Conservation (phyloP, 2,113 vertebrate species). For the Alethe castanea region DNA sequence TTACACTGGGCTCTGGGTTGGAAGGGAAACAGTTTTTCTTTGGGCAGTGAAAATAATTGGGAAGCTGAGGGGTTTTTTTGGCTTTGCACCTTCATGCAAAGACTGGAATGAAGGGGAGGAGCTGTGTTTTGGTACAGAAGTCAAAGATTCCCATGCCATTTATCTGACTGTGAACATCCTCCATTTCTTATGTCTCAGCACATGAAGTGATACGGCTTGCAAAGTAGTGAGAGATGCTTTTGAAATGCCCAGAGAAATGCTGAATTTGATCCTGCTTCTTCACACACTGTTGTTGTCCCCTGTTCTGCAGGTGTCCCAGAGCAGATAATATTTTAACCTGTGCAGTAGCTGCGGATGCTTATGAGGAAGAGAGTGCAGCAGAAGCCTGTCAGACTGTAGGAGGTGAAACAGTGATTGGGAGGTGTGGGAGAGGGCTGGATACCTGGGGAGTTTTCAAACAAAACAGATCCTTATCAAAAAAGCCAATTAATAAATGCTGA, state of each 20-base stretch:
- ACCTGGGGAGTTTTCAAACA: slow-evolving; percentile 52
- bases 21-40: not conserved
- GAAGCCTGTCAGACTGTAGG: not conserved
- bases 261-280: not conserved
- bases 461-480: slow-evolving; percentile 59
- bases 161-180: not conserved
- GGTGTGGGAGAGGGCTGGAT: slow-evolving; percentile 35
- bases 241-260: not conserved
- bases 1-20: not conserved
- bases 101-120: not conserved
- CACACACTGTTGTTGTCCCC: not conserved
- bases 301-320: not conserved
- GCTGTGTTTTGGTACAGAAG: not conserved
- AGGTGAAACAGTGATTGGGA: not conserved
- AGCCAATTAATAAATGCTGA: slow-evolving; percentile 57
- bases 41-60: not conserved
- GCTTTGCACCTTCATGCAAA: not conserved
- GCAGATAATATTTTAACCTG: not conserved
- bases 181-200: not conserved
- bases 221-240: not conserved
- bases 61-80: not conserved
- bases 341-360: not conserved
- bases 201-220: not conserved
- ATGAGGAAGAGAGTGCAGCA: not conserved
- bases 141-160: not conserved